phyloP scores from a whole-genome alignment of 1,140 invertebrate genomes.

The Leptoteleia sp. region DNA sequence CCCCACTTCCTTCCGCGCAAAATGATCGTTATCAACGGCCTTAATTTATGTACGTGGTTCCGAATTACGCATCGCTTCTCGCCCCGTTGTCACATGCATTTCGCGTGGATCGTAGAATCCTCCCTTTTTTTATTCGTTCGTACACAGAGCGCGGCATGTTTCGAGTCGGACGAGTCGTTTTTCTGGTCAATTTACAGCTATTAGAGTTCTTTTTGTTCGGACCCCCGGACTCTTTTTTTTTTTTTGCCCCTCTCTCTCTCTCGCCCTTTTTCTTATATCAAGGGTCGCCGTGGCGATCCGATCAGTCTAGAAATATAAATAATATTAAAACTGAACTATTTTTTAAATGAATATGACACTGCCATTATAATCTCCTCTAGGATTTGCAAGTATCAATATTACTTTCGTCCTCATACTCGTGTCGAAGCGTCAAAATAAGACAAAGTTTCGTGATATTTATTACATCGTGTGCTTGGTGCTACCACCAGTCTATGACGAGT shows the following conservation, averaged over 20 bases:
- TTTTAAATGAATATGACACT: too few species aligned
- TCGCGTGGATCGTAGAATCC: slow-evolving; percentile 48
- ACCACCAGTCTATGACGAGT: too few species aligned
- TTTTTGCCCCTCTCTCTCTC: slow-evolving; percentile 8
- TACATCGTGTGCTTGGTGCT: too few species aligned
- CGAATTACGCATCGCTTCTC: slow-evolving; percentile 47
- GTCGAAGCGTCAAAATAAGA: too few species aligned
- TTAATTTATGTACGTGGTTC: slow-evolving; percentile 21
- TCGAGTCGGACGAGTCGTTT: slow-evolving; percentile 64
- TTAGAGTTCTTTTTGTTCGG: slow-evolving; percentile 64
- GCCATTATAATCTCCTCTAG: too few species aligned
- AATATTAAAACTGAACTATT: too few species aligned
- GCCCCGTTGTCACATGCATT: slow-evolving; percentile 31
- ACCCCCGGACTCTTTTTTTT: slow-evolving; percentile 30
- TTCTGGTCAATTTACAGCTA: slow-evolving; percentile 69
- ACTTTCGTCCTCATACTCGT: too few species aligned
- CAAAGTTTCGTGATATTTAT: too few species aligned
- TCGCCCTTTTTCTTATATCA: too few species aligned
- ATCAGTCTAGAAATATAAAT: too few species aligned
- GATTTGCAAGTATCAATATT: too few species aligned
- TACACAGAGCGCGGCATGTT: slow-evolving; percentile 37
- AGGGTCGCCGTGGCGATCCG: too few species aligned
- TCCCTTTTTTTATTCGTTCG: slow-evolving; percentile 43
- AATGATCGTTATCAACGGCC: slow-evolving; percentile 21
- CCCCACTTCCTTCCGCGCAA: neutral